Conservation (phyloP, 35 echinoderm and acorn worm species). For the Hemicentrotus pulcherrimus region DNA sequence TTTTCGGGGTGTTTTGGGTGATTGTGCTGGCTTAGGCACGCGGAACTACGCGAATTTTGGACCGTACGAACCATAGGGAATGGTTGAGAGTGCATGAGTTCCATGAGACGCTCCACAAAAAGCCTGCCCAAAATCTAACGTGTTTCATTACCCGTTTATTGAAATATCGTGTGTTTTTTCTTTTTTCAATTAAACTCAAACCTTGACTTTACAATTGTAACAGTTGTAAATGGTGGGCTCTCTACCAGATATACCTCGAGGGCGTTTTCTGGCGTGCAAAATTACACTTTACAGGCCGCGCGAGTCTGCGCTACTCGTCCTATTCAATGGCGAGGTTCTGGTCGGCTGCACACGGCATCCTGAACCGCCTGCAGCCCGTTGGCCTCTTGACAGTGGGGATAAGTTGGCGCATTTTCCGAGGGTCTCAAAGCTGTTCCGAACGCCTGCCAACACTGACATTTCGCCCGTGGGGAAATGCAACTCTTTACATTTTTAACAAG, state of each 20-base stretch:
- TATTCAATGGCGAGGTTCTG: background rate
- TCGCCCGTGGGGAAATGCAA: conserved; percentile 28
- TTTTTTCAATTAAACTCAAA: conserved; percentile 3
- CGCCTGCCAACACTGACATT: background rate
- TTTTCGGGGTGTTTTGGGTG: background rate
- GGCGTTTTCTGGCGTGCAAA: background rate
- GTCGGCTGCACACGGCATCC: conserved; percentile 6
- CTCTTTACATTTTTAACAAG: conserved; percentile 27
- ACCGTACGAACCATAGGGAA: background rate
- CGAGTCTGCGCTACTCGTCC: background rate
- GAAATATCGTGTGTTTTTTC: background rate
- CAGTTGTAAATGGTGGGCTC: background rate
- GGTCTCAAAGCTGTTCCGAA: background rate
- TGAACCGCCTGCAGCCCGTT: background rate
- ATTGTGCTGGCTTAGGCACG: background rate
- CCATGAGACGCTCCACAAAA: background rate
- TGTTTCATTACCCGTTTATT: conserved; percentile 7
- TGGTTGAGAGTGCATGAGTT: background rate
- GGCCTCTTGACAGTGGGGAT: background rate
- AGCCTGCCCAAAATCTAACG: background rate
- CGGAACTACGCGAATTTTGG: background rate
- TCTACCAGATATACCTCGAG: conserved; percentile 7
- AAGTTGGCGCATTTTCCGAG: background rate
- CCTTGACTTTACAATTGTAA: conserved; percentile 12
- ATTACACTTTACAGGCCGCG: background rate